phyloP scores from a whole-genome alignment of 2,888 invertebrate genomes.

The Buathra laborator region DNA sequence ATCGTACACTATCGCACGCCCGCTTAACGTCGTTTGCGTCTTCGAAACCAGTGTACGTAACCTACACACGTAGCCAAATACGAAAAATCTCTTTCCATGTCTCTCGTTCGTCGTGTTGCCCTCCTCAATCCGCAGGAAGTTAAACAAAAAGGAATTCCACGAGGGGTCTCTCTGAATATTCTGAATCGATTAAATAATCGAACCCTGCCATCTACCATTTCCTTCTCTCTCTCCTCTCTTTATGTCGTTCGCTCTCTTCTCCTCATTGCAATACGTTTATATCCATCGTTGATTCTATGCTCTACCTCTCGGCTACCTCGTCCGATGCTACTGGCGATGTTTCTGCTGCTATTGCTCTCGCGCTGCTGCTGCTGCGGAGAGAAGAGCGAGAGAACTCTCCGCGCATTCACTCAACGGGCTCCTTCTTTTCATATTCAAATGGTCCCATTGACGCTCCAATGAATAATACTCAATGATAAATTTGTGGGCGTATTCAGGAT shows the following conservation, averaged over 20 bases:
- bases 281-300: conserved; percentile 50
- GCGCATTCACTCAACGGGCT: conserved; percentile 80
- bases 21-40: conserved; percentile 33
- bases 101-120: conserved; percentile 46
- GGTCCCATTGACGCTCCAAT: conserved; percentile 84
- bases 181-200: conserved; percentile 85
- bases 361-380: conserved; percentile 9
- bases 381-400: conserved; percentile 38
- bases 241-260: conserved; percentile 51
- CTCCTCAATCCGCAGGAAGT: conserved; percentile 82
- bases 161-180: conserved; percentile 81
- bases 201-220: conserved; percentile 81
- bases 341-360: neutral
- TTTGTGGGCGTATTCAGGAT: conserved; percentile 85
- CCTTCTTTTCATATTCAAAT: conserved; percentile 85
- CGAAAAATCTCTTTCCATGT: conserved; percentile 46
- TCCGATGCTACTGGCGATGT: conserved; percentile 49
- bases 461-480: conserved; percentile 85
- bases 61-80: conserved; percentile 6
- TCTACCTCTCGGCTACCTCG: conserved; percentile 16
- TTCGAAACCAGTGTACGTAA: conserved; percentile 41
- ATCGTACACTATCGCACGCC: conserved; percentile 44
- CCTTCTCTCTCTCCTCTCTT: conserved; percentile 62
- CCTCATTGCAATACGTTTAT: conserved; percentile 49
- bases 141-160: conserved; percentile 83